Evolutionary conservation across 2,888 invertebrate genomes (phyloP), one percentile per base, ranked within the genome.

Genomic region (Amblyjoppa fuscipennis): DNA sequence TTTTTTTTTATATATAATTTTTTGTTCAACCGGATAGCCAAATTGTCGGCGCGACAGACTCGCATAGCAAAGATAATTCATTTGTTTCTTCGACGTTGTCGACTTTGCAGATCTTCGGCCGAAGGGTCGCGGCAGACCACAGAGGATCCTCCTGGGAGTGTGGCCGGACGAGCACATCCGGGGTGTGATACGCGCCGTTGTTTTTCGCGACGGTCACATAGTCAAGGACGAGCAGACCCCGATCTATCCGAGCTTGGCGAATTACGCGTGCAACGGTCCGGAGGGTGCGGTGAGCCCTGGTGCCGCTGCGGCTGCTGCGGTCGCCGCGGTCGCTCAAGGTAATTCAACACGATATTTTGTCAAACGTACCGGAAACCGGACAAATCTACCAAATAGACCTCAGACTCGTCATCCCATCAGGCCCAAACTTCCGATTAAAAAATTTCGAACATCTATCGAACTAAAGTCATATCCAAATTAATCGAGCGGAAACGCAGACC

Each of bases 161-260:
- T 98, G 98, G 98, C 98, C 98, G 11, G 98, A 98, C 94, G 98
- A 98, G 93, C 98, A 98, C 94, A 98, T 98, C 94, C 97, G 98
- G 93, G 98, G 98, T 87, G 98, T 98, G 79, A 98, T 98, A 92
- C 96, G 98, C 92, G 98, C 98, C 83, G 98, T 98, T 77, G 98
- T 98, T 84, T 98, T 98, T 95, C 96, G 98, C 91, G 98, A 98
- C 95, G 97, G 97, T 16, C 96, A 96, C 93, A 93, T 93, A 77
- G 92, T 92, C 87, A 93, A 93, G 89, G 94, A 94, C 87, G 94
- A 94, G 87, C 92, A 93, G 78, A 90, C 92, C 84, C 89, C 93
- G 86, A 93, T 94, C 91, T 94, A 93, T 87, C 93, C 94, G 70
- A 92, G 91, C 82, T 89, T 94, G 89, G 93, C 94, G 84, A 94